These are phyloP conservation scores for Oceanodroma leucorhoa DNA, from an alignment of 2,797 vertebrate genomes.

Conservation along the genomic window DNA sequence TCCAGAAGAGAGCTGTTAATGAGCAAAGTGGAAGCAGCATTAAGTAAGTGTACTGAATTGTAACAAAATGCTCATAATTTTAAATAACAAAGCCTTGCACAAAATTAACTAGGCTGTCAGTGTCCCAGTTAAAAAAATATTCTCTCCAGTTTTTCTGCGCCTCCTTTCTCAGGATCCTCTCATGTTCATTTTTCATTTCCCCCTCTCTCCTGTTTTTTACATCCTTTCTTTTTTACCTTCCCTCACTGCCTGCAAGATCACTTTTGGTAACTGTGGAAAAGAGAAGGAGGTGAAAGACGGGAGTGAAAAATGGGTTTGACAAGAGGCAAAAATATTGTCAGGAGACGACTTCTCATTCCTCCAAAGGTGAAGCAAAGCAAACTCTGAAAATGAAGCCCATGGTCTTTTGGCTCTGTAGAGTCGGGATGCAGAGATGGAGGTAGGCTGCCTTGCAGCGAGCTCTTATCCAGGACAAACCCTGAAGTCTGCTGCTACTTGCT, in stretches of 20 bases:
- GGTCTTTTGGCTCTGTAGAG: not conserved
- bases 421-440: not conserved
- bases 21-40: conserved; percentile 20
- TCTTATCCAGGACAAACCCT: not conserved
- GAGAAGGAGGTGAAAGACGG: not conserved
- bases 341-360: not conserved
- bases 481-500: not conserved
- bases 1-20: conserved; percentile 24
- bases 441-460: not conserved
- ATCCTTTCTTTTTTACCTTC: not conserved
- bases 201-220: not conserved
- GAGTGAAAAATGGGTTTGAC: not conserved
- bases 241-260: not conserved
- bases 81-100: conserved; percentile 45
- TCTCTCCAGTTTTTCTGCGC: not conserved
- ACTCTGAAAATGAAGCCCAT: not conserved
- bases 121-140: not conserved
- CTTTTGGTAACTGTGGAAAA: not conserved
- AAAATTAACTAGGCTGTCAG: conserved; percentile 2
- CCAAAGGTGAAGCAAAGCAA: not conserved
- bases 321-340: not conserved
- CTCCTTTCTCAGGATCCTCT: conserved; percentile 18
- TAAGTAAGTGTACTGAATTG: conserved; percentile 47
- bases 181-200: not conserved
- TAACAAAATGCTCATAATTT: conserved; percentile 36